A percentile compares a stretch with the other conserved stretches of the same genome.
Conservation (phyloP, 2,888 invertebrate genomes). For the Caenorhabditis drosophilae region DNA sequence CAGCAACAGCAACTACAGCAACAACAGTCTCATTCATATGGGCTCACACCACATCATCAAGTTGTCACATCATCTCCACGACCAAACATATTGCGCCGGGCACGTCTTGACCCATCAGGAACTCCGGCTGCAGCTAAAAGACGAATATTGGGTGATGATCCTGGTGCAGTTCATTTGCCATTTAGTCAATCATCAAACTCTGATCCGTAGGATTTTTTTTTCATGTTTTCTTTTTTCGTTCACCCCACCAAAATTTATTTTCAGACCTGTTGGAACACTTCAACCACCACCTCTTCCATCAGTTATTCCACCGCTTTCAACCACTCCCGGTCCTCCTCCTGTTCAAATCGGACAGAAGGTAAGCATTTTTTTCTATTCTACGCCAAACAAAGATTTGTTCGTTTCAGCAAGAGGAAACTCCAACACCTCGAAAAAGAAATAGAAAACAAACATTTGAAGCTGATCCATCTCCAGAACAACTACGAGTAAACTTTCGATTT, state of each 20-base stretch:
- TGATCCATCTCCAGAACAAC: not conserved
- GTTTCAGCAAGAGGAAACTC: too few species aligned
- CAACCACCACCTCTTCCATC: not conserved
- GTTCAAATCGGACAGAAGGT: not conserved
- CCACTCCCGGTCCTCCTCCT: not conserved
- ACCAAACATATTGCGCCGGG: not conserved
- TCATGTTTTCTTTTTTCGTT: too few species aligned
- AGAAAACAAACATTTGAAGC: conserved; percentile 3
- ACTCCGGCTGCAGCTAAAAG: not conserved
- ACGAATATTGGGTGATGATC: not conserved
- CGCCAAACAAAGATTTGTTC: not conserved
- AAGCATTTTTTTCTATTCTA: not conserved
- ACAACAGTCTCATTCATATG: not conserved
- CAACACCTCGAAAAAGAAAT: conserved; percentile 1
- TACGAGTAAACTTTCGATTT: too few species aligned
- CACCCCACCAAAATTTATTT: too few species aligned
- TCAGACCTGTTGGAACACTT: not conserved
- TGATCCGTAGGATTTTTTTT: too few species aligned
- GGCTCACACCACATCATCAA: not conserved
- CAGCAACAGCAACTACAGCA: not conserved
- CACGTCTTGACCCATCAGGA: not conserved
- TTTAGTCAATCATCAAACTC: not conserved
- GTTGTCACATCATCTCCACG: not conserved
- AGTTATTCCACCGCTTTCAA: not conserved
- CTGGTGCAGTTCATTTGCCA: not conserved